Base-by-base conservation (phyloP, 2,888 invertebrate genomes). In the Yponomeuta malinellus region DNA sequence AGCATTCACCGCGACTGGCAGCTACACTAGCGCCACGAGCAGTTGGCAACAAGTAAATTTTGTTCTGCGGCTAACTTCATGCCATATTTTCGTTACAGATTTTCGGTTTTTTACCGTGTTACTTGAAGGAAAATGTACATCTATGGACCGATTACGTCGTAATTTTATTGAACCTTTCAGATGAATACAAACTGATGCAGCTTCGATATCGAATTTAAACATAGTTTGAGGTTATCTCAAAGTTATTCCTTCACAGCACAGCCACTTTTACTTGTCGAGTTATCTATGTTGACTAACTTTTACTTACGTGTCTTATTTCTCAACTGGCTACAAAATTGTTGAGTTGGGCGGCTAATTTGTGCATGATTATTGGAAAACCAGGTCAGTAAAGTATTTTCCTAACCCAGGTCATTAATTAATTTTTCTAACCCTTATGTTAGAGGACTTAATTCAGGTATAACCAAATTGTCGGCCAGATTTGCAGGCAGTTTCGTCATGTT, bases 11-110 rank as follows among this genome's bases (percentile, higher is more conserved):
- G 73, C 87, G 52, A 59, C 52, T 59, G 52, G 52, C 52, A 15
- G 52, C 52, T 79, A 86, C 81, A 87, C 86, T 87, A 89, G 91
- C 91, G 91, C 90, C 89, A 87, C 82, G 81, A 82, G 79, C 83
- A 84, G 87, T 85, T 86, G 84, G 83, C 80, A 86, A 86, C 84
- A 83, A 82, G 84, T 79, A 70, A 71, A 67, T 71, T 72, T 70
- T 65, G n/a, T 75, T 75, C 71, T 74, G 83, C 72, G 48, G 72
- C 85, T 80, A 84, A 82, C 84, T 86, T 87, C 87, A 83, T 70
- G 69, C 15, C 63, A 33, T 72, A 68, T 70, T 70, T 70, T 48
- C 10, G 10, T 64, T 70, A 70, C 70, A 68, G 48, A 52, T 68
- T 68, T 68, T 68, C 29, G 2, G 29, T 10, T 52, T 68, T 68